Percentiles rank a stretch among this genome's conserved stretches.
phyloP scores from a whole-genome alignment of 2,797 vertebrate genomes.

The Silurus lanzhouensis region DNA sequence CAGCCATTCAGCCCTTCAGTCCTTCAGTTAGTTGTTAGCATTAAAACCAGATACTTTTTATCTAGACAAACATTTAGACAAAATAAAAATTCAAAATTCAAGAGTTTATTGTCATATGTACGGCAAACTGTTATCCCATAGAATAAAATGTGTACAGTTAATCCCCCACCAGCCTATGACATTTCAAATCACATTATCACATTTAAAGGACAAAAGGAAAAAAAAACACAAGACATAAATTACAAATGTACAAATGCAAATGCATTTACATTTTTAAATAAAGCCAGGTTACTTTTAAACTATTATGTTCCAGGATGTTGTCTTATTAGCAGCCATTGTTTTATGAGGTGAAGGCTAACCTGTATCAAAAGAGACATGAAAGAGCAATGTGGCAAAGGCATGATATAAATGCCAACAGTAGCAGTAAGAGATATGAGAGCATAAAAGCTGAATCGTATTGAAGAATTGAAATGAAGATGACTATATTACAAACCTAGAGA shows the following conservation, averaged over 20 bases:
- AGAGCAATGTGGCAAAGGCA: neutral
- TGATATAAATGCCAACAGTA: constrained; percentile 11
- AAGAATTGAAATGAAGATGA: neutral
- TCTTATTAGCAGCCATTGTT: neutral
- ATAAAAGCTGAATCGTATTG: neutral
- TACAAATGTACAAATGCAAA: neutral
- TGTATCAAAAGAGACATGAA: neutral
- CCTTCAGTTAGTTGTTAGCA: neutral
- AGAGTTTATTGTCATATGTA: no score
- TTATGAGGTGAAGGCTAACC: constrained; percentile 11
- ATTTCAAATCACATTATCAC: no score
- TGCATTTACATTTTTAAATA: neutral
- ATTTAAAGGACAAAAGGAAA: no score
- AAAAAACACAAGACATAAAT: neutral
- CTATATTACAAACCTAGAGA: constrained; percentile 6
- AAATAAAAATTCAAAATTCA: no score
- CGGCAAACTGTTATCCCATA: no score
- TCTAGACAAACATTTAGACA: no score
- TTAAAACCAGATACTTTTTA: no score
- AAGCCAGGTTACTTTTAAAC: neutral
- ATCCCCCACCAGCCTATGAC: no score
- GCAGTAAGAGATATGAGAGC: neutral
- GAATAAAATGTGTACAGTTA: no score
- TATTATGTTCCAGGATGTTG: neutral
- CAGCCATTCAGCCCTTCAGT: neutral